phyloP scores from a whole-genome alignment of 2,888 invertebrate species.

The Anorthoa munda region DNA sequence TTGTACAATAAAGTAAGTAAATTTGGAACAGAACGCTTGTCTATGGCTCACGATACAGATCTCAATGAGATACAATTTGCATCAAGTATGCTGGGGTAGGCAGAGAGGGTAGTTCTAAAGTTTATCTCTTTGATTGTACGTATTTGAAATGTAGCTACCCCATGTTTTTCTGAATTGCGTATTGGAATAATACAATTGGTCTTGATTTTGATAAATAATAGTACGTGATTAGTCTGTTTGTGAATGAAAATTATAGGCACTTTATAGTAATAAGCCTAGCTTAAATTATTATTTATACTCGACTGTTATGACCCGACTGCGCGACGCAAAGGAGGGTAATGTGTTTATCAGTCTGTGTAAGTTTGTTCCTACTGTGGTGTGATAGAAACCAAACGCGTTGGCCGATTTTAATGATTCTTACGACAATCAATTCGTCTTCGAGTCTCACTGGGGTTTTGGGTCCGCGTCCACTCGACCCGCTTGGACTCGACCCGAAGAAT shows the following conservation, averaged over 20 bases:
- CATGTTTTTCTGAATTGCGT: slow-evolving; percentile 19
- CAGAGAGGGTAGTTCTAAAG: slow-evolving; percentile 13
- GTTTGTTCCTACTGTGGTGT: too few species aligned
- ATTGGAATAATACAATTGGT: not conserved
- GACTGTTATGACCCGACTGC: too few species aligned
- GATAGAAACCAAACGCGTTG: too few species aligned
- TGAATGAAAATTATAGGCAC: not conserved
- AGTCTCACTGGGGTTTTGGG: too few species aligned
- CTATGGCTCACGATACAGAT: slow-evolving; percentile 54
- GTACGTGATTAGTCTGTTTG: slow-evolving; percentile 16
- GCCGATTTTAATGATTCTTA: too few species aligned
- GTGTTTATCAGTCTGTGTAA: too few species aligned
- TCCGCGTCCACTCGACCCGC: too few species aligned
- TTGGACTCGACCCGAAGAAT: too few species aligned
- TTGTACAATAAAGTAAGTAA: slow-evolving; percentile 64
- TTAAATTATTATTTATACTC: too few species aligned
- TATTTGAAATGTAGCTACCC: slow-evolving; percentile 19
- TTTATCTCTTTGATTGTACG: slow-evolving; percentile 34
- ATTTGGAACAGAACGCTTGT: slow-evolving; percentile 52
- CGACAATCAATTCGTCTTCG: too few species aligned
- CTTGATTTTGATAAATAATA: slow-evolving; percentile 15
- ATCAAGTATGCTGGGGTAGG: slow-evolving; percentile 31
- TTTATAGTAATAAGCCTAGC: not conserved
- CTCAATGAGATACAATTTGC: slow-evolving; percentile 56
- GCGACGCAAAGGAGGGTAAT: too few species aligned